phyloP scores from a whole-genome alignment of 2,113 vertebrate genomes.

The Apodemus sylvaticus region DNA sequence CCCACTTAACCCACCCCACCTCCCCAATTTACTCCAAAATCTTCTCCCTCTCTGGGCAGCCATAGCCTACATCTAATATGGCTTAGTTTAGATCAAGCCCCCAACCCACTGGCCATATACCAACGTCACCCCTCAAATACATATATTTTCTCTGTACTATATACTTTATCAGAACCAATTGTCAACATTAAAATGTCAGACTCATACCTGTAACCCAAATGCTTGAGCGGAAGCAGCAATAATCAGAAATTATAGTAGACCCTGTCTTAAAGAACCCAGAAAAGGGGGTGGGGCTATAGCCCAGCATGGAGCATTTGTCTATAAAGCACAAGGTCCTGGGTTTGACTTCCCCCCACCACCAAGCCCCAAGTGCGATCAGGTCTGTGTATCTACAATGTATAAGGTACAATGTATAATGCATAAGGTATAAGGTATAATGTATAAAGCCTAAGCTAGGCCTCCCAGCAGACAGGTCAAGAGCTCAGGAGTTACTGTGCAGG shows the following conservation, averaged over 20 bases:
- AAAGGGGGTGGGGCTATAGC: neutral
- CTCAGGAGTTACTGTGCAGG: neutral
- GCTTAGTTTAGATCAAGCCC: neutral
- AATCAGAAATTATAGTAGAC: neutral
- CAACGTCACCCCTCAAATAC: neutral
- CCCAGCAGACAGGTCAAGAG: neutral
- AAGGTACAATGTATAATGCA: no score
- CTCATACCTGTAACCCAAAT: neutral
- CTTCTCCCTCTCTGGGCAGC: neutral
- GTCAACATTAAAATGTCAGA: neutral
- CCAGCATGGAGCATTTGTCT: neutral
- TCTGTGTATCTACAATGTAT: no score
- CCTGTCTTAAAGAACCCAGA: neutral
- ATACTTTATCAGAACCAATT: neutral
- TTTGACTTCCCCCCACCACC: neutral
- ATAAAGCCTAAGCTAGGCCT: neutral
- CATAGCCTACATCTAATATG: neutral
- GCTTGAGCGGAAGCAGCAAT: neutral
- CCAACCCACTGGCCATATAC: neutral
- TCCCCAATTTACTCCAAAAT: neutral
- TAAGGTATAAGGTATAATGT: neutral
- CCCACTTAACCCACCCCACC: neutral
- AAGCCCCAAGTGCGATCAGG: neutral
- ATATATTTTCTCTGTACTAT: neutral
- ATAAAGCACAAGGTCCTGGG: neutral